phyloP scores from a whole-genome alignment of 2,113 vertebrate species.

The Reinhardtius hippoglossoides region DNA sequence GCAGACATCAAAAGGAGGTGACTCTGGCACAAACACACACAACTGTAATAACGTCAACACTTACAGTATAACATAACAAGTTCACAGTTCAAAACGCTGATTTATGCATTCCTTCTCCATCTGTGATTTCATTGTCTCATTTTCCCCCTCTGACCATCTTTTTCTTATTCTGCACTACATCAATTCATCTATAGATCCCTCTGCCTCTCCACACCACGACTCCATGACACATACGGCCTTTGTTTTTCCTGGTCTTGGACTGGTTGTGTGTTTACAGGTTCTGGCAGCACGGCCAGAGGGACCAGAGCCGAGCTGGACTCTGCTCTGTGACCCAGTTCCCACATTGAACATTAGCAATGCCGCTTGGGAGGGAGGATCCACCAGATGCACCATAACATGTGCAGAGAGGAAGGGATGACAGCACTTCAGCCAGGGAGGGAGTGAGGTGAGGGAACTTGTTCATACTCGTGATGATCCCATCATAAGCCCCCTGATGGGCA shows the following conservation, averaged over 20 bases:
- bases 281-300: conserved; percentile 19
- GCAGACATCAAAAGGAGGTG: conserved; percentile 10
- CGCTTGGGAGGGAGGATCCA: conserved; percentile 41
- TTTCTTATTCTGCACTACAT: not conserved
- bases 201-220: not conserved
- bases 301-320: conserved; percentile 43
- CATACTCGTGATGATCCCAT: conserved; percentile 32
- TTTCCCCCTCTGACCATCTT: not conserved
- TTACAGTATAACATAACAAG: conserved; percentile 4
- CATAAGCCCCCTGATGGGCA: conserved; percentile 26
- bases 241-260: conserved; percentile 7
- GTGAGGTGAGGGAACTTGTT: conserved; percentile 13
- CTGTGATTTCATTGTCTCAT: not conserved
- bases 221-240: not conserved
- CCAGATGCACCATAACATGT: conserved; percentile 69
- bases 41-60: conserved; percentile 6
- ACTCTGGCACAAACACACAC: conserved; percentile 7
- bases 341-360: conserved; percentile 51
- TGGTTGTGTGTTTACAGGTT: conserved; percentile 40
- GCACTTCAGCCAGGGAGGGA: conserved; percentile 44
- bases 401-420: conserved; percentile 54
- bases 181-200: not conserved
- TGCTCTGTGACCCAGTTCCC: conserved; percentile 66
- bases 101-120: conserved; percentile 10
- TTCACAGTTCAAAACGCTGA: conserved; percentile 23